Evolutionary conservation across 2,888 invertebrate genomes (phyloP).

Genomic region (Polia nebulosa): DNA sequence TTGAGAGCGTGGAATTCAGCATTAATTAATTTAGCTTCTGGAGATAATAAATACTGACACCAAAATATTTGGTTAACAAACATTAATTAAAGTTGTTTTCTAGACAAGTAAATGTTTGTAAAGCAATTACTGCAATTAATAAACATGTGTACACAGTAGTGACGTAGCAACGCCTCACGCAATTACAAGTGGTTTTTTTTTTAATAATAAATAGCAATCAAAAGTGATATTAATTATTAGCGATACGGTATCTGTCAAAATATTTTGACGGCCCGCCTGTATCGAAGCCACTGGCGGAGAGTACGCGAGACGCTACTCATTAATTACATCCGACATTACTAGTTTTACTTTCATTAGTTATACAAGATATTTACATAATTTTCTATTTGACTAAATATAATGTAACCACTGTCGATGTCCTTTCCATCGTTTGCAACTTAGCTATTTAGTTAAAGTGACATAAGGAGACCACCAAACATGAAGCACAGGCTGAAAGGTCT

Average conservation of each 20-base stretch:
- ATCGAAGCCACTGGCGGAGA: conserved; percentile 76
- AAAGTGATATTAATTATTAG: conserved; percentile 53
- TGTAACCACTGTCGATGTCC: conserved; percentile 47
- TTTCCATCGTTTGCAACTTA: conserved; percentile 40
- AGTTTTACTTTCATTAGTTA: conserved; percentile 87
- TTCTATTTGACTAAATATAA: conserved; percentile 70
- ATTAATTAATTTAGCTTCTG: conserved; percentile 25
- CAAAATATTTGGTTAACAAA: conserved; percentile 31
- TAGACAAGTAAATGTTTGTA: conserved; percentile 5
- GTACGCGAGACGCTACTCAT: conserved; percentile 82
- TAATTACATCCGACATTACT: conserved; percentile 83
- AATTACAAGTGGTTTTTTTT: conserved; percentile 23
- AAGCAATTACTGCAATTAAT: conserved; percentile 18
- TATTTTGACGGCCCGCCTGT: conserved; percentile 68
- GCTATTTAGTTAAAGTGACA: conserved; percentile 26
- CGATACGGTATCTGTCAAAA: conserved; percentile 73
- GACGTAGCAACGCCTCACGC: conserved; percentile 9
- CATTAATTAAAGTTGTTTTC: conserved; percentile 9
- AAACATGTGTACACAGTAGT: conserved; percentile 14
- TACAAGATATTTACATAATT: conserved; percentile 83
- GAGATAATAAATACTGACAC: conserved; percentile 27
- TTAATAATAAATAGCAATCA: conserved; percentile 37
- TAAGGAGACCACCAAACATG: conserved; percentile 4
- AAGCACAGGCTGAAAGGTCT: neutral
- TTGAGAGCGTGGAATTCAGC: conserved; percentile 25